Evolutionary conservation across 2,113 vertebrate species (phyloP).

Genomic region (Cervus canadensis): DNA sequence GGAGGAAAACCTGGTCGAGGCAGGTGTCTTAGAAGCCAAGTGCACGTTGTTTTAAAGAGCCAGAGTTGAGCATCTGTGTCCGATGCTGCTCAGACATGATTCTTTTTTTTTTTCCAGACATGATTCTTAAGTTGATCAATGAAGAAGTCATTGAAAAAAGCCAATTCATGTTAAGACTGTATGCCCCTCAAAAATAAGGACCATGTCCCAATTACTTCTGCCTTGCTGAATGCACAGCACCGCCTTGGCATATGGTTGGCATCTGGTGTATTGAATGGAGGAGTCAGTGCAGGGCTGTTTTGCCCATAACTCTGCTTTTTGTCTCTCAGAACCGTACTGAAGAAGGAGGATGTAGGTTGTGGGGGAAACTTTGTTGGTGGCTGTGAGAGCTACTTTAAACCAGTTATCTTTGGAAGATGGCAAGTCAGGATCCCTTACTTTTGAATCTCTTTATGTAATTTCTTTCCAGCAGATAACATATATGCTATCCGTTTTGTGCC

Average conservation of each 20-base stretch:
- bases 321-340: background rate
- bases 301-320: background rate
- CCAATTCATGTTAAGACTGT: background rate
- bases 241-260: background rate
- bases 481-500: background rate
- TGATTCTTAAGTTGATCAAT: background rate
- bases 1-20: background rate
- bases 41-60: background rate
- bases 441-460: background rate
- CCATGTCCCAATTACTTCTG: background rate
- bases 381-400: background rate
- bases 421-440: background rate
- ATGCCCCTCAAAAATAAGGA: background rate
- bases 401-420: background rate
- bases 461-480: background rate
- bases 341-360: background rate
- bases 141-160: background rate
- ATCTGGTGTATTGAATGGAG: background rate
- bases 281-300: background rate
- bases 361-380: background rate
- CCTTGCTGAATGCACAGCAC: background rate
- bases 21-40: background rate
- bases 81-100: background rate
- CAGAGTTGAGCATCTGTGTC: background rate
- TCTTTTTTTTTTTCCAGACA: background rate